A percentile compares a stretch with the other conserved stretches of the same genome.
These are phyloP conservation scores for Enteromius anoplus DNA, from an alignment of 2,797 vertebrate genomes.

Conservation along the genomic window DNA sequence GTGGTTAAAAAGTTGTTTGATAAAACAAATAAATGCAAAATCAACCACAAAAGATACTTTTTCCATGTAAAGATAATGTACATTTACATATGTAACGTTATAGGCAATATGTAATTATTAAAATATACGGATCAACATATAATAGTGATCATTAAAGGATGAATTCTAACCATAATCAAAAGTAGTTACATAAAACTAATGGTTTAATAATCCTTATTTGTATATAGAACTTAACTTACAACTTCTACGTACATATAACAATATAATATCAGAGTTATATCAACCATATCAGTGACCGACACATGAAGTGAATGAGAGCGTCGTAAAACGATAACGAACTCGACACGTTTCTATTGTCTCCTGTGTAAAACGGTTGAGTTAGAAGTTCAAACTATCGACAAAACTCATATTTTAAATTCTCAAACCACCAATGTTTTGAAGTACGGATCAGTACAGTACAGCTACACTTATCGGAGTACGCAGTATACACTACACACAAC, in stretches of 20 bases:
- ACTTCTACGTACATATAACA: neutral
- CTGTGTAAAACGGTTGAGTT: neutral
- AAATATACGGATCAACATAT: neutral
- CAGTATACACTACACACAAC: neutral
- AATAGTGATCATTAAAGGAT: neutral
- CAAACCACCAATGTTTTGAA: neutral
- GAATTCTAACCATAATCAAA: neutral
- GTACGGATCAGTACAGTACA: neutral
- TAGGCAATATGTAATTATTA: neutral
- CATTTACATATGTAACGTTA: neutral
- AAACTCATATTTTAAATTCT: neutral
- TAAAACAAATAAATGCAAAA: neutral
- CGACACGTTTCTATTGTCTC: slow-evolving; percentile 3
- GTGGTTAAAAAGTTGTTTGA: neutral
- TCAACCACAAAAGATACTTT: neutral
- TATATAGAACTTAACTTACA: neutral
- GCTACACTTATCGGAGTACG: neutral
- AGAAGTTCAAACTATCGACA: neutral
- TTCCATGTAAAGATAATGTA: neutral
- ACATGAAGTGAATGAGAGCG: neutral
- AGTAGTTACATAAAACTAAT: neutral
- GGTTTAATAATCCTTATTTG: neutral
- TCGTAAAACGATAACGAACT: neutral
- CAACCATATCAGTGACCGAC: too few relatives aligned
- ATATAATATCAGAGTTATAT: too few relatives aligned